These are phyloP conservation scores for Azorinus chamasolen DNA, from an alignment of 2,888 invertebrate species.

Conservation along the genomic window DNA sequence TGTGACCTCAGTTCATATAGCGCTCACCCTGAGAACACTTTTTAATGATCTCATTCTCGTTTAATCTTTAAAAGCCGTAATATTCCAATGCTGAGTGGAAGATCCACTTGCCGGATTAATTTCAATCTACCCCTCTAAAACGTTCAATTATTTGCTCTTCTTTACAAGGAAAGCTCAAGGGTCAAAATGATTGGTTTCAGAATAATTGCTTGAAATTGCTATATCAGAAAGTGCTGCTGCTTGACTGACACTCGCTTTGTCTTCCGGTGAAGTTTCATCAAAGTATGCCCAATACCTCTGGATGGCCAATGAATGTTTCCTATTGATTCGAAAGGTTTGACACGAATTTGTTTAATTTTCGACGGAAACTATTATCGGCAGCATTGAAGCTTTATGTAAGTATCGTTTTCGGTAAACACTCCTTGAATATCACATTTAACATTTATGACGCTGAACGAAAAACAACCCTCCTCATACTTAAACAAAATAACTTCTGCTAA, in stretches of 20 bases:
- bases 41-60: too few relatives aligned
- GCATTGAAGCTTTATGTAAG: conserved; percentile 25
- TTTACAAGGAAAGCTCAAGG: background rate
- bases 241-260: conserved; percentile 44
- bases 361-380: conserved; percentile 37
- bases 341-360: conserved; percentile 49
- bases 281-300: conserved; percentile 22
- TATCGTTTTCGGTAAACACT: conserved; percentile 56
- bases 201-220: conserved; percentile 20
- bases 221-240: conserved; percentile 12
- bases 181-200: conserved; percentile 16
- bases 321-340: conserved; percentile 24
- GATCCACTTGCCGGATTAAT: too few relatives aligned
- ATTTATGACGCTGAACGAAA: too few relatives aligned
- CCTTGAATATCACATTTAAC: conserved; percentile 24
- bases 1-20: too few relatives aligned
- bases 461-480: too few relatives aligned
- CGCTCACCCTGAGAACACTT: too few relatives aligned
- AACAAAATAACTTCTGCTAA: too few relatives aligned
- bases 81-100: too few relatives aligned
- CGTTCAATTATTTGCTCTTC: conserved; percentile 20
- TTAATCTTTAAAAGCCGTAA: too few relatives aligned
- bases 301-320: conserved; percentile 17
- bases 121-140: too few relatives aligned
- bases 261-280: conserved; percentile 45